Conservation (phyloP, 2,888 invertebrate species). For the Eilema depressum region DNA sequence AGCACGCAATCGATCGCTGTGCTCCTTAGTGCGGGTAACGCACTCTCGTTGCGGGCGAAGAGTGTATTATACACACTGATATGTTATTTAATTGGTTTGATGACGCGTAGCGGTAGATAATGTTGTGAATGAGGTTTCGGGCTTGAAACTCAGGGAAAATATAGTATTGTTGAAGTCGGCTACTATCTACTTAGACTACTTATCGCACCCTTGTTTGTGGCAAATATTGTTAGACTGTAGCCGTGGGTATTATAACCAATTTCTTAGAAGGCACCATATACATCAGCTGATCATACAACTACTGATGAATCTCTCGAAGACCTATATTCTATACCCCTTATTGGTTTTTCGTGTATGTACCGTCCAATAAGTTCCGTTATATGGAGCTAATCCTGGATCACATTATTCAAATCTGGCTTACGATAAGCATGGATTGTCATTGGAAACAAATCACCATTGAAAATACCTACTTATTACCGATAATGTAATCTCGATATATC, state of each 20-base stretch:
- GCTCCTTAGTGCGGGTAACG: slow-evolving; percentile 44
- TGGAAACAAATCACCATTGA: background rate
- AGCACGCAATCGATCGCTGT: slow-evolving; percentile 45
- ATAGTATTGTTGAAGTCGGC: background rate
- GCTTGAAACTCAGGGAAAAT: too few species aligned
- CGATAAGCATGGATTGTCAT: too few species aligned
- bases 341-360: too few species aligned
- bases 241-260: background rate
- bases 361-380: too few species aligned
- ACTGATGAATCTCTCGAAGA: too few species aligned
- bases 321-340: too few species aligned
- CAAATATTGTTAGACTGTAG: background rate
- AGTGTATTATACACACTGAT: background rate
- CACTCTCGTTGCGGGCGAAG: slow-evolving; percentile 27
- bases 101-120: background rate
- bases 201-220: background rate
- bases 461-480: background rate
- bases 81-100: background rate
- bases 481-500: slow-evolving; percentile 35
- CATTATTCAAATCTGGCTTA: too few species aligned
- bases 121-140: too few species aligned
- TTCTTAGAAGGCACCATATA: background rate
- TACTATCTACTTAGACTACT: too few species aligned
- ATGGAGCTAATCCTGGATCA: too few species aligned
- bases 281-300: too few species aligned